Base-by-base conservation (phyloP, 2,113 vertebrate genomes). In the Microtus ochrogaster region DNA sequence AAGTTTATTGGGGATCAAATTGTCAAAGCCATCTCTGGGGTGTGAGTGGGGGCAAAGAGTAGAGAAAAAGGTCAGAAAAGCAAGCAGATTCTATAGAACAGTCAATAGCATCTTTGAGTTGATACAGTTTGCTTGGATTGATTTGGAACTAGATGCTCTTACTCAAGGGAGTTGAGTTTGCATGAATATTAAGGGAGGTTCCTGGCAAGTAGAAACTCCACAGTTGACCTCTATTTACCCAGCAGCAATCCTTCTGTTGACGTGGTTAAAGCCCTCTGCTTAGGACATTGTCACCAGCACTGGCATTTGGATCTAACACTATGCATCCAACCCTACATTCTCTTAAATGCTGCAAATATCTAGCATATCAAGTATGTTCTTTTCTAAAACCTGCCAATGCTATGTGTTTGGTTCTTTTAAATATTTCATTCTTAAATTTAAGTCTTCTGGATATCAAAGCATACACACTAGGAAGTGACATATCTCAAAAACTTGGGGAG, bases 381-480 rank as follows among this genome's bases (percentile, higher is more conserved):
- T 70, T 36, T 36, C 68, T 36, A 36, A 70, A 5, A 36, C 33
- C 33, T 70, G 68, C 17, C 68, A 70, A 3, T 7, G 33, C 16
- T 70, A 36, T 70, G 33, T 70, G 16, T n/a, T 68, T n/a, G 33
- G 33, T 70, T 70, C 68, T n/a, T 70, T 17, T n/a, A 70, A 70
- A 70, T 70, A 70, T n/a, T 70, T 70, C 16, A 70, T 70, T 14
- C 16, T 70, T 70, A 33, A 70, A 81, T 90, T 39, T 41, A 93
- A 85, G 26, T 3, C 52, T 90, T 92, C 21, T 90, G n/a, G 2
- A 33, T 88, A 74, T 87, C 90, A 89, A 97, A 94, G 72, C 41
- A 87, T 90, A 97, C 96, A 90, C 9, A 88, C 22, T 49, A 81
- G 77, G 92, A 68, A 30, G 28, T 68, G 65, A 68, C 30, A 68